A percentile compares a stretch with the other conserved stretches of the same genome.
Evolutionary conservation across 2,113 vertebrate genomes (phyloP).

Genomic region (Monopterus albus): DNA sequence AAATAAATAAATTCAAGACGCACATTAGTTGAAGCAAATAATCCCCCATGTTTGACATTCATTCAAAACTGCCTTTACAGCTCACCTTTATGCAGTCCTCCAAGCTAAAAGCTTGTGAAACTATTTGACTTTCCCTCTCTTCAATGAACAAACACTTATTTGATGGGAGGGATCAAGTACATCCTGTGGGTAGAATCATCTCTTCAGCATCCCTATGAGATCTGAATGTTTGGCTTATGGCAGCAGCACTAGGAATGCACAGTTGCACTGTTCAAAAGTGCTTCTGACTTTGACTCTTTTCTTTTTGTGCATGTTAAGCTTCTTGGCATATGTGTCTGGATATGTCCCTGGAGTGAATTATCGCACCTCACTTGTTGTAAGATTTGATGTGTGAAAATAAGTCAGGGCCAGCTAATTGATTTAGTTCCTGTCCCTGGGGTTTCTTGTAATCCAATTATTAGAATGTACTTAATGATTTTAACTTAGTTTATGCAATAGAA

Average conservation of each 20-base stretch:
- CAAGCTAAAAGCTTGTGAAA: slow-evolving; percentile 58
- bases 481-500: slow-evolving; percentile 45
- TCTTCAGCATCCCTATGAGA: slow-evolving; percentile 61
- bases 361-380: slow-evolving; percentile 58
- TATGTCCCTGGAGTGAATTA: slow-evolving; percentile 54
- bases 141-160: slow-evolving; percentile 65
- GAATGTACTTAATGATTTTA: slow-evolving; percentile 54
- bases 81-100: slow-evolving; percentile 65
- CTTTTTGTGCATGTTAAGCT: slow-evolving; percentile 42
- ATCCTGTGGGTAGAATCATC: slow-evolving; percentile 69
- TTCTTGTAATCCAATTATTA: slow-evolving; percentile 63
- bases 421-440: slow-evolving; percentile 44
- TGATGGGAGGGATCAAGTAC: slow-evolving; percentile 70
- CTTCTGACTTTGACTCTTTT: slow-evolving; percentile 54
- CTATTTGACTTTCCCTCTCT: slow-evolving; percentile 65
- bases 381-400: slow-evolving; percentile 66
- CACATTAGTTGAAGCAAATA: slow-evolving; percentile 32
- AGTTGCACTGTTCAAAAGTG: slow-evolving; percentile 52
- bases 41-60: slow-evolving; percentile 32
- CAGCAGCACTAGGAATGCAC: slow-evolving; percentile 55
- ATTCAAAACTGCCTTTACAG: slow-evolving; percentile 53
- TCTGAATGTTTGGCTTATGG: slow-evolving; percentile 60
- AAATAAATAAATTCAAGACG: slow-evolving; percentile 32
- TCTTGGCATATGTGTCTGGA: slow-evolving; percentile 47
- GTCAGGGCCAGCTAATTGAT: slow-evolving; percentile 67